phyloP scores from a whole-genome alignment of 2,113 vertebrate species.

The Furnarius figulus region DNA sequence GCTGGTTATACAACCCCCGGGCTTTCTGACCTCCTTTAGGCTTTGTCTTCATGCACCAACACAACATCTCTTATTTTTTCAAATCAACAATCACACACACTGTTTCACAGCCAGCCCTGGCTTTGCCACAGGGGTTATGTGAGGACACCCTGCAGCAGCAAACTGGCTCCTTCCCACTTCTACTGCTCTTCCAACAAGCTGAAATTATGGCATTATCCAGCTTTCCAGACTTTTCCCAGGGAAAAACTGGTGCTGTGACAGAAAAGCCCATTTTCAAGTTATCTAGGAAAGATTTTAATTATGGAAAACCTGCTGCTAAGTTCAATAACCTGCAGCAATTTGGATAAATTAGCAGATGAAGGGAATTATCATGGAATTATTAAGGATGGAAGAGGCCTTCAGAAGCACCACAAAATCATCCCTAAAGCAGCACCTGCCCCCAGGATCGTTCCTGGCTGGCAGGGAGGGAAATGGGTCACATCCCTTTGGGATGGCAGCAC shows the following conservation, averaged over 20 bases:
- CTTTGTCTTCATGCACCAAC: background rate
- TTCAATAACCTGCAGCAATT: background rate
- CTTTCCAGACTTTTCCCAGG: background rate
- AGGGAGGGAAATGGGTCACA: background rate
- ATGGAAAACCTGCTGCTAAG: fast-evolving
- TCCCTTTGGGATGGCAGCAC: background rate
- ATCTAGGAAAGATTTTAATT: background rate
- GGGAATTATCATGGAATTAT: background rate
- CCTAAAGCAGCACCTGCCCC: too few relatives aligned
- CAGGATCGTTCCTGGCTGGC: background rate
- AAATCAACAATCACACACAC: background rate
- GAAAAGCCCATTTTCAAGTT: background rate
- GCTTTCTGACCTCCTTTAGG: background rate
- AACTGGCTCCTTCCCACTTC: background rate
- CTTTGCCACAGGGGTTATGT: background rate
- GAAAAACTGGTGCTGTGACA: background rate
- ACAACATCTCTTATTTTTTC: fast-evolving
- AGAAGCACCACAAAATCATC: background rate
- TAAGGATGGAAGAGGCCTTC: background rate
- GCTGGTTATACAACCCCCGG: background rate
- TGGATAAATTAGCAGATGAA: background rate
- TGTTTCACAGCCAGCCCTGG: background rate
- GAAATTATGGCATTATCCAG: background rate
- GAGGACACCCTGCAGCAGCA: background rate
- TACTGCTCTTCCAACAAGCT: background rate